Evolutionary conservation across 2,888 invertebrate species (phyloP).

Genomic region (Fragum fragum): DNA sequence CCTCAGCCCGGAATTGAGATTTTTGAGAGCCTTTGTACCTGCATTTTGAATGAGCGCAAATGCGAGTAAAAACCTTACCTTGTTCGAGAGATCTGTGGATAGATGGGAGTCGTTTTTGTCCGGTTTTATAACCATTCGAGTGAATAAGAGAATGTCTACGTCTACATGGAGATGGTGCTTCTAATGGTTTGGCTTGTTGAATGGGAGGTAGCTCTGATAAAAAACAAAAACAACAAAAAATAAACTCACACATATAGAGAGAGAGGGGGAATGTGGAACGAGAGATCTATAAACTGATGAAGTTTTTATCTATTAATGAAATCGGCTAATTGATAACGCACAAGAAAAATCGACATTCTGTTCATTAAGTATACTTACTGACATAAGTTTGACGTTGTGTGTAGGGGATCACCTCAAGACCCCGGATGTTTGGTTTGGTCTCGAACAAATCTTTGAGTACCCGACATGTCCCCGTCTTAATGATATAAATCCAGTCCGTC

Average conservation of each 20-base stretch:
- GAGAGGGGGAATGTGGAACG: too few relatives aligned
- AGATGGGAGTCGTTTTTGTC: conserved; percentile 40
- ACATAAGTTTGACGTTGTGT: conserved; percentile 44
- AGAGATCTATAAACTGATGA: too few relatives aligned
- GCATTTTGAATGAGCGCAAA: too few relatives aligned
- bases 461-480: conserved; percentile 84
- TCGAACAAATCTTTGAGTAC: conserved; percentile 82
- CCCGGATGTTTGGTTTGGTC: conserved; percentile 74
- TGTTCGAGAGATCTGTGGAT: conserved; percentile 34
- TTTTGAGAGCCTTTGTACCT: too few relatives aligned
- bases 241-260: too few relatives aligned
- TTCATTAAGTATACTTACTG: conserved; percentile 23
- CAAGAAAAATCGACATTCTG: too few relatives aligned
- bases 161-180: conserved; percentile 18
- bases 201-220: conserved; percentile 72
- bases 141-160: conserved; percentile 38
- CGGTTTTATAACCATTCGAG: conserved; percentile 34
- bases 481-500: conserved; percentile 85
- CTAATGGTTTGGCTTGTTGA: conserved; percentile 45
- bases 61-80: conserved; percentile 20
- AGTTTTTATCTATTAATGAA: too few relatives aligned
- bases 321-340: too few relatives aligned
- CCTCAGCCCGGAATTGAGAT: too few relatives aligned
- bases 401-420: conserved; percentile 64
- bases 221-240: not conserved